These are phyloP conservation scores for Trichogramma dendrolimi DNA, from an alignment of 2,888 invertebrate species.

Conservation along the genomic window DNA sequence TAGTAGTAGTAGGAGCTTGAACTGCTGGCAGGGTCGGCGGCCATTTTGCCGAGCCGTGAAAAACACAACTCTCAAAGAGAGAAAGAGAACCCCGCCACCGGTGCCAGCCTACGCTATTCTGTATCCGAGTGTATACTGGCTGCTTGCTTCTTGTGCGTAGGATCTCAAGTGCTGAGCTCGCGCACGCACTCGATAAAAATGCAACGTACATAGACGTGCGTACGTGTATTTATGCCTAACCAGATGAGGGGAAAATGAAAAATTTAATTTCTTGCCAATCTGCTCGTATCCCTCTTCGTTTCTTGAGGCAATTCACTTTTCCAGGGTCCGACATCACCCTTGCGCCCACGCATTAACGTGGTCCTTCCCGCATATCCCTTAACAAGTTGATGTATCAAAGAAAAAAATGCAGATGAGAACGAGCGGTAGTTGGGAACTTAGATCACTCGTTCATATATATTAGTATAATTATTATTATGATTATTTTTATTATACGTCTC, in stretches of 20 bases:
- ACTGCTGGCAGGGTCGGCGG: conserved; percentile 46
- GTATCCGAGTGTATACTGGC: neutral
- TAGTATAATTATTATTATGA: too few relatives aligned
- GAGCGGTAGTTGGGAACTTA: conserved; percentile 24
- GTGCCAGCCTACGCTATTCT: conserved; percentile 29
- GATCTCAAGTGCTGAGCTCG: conserved; percentile 25
- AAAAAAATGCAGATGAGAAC: conserved; percentile 46
- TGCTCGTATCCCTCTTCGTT: too few relatives aligned
- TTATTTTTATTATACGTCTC: too few relatives aligned
- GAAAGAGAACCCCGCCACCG: conserved; percentile 22
- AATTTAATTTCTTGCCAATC: too few relatives aligned
- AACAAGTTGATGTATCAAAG: conserved; percentile 28
- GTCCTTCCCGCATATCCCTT: too few relatives aligned
- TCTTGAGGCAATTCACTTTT: too few relatives aligned
- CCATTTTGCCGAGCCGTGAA: conserved; percentile 51
- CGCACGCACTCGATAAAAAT: conserved; percentile 9
- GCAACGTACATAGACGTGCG: neutral
- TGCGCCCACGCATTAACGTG: too few relatives aligned
- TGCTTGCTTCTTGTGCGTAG: conserved; percentile 6
- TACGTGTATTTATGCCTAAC: too few relatives aligned
- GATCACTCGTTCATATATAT: too few relatives aligned
- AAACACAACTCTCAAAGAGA: conserved; percentile 47
- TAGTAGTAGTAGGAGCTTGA: neutral
- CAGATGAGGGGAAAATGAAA: too few relatives aligned
- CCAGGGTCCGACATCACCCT: too few relatives aligned